These are phyloP conservation scores for Aricia agestis DNA, from an alignment of 1,140 invertebrate species.

Conservation along the genomic window DNA sequence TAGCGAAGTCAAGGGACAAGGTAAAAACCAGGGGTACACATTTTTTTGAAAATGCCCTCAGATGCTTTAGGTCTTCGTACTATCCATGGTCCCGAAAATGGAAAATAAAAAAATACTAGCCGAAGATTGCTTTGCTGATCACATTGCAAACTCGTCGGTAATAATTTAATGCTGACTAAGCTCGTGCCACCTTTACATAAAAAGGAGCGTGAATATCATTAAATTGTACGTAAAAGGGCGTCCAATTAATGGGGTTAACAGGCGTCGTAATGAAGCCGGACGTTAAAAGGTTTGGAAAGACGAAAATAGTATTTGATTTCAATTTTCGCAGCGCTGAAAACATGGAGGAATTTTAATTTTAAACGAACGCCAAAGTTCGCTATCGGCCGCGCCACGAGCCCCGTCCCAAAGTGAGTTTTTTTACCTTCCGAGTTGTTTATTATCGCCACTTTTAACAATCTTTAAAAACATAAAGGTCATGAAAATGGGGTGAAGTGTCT, in stretches of 20 bases:
- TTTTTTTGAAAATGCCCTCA: no score
- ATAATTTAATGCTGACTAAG: neutral
- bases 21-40: no score
- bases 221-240: constrained; percentile 21
- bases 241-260: constrained; percentile 32
- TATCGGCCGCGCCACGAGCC: neutral
- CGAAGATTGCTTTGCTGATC: neutral
- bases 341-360: constrained; percentile 28
- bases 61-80: no score
- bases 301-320: constrained; percentile 36
- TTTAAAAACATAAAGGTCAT: neutral
- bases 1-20: no score
- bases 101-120: neutral
- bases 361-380: constrained; percentile 18
- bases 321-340: constrained; percentile 30
- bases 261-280: constrained; percentile 39
- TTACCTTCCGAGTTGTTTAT: constrained; percentile 13
- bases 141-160: no score
- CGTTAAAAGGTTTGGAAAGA: constrained; percentile 33
- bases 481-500: neutral
- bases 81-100: no score
- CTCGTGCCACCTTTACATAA: neutral
- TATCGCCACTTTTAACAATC: constrained; percentile 12
- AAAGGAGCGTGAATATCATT: constrained; percentile 8
- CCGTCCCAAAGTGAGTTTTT: constrained; percentile 3